Percentiles rank a stretch among this genome's conserved stretches.
Evolutionary conservation across 2,113 vertebrate genomes (phyloP).

Genomic region (Tupaia chinensis): DNA sequence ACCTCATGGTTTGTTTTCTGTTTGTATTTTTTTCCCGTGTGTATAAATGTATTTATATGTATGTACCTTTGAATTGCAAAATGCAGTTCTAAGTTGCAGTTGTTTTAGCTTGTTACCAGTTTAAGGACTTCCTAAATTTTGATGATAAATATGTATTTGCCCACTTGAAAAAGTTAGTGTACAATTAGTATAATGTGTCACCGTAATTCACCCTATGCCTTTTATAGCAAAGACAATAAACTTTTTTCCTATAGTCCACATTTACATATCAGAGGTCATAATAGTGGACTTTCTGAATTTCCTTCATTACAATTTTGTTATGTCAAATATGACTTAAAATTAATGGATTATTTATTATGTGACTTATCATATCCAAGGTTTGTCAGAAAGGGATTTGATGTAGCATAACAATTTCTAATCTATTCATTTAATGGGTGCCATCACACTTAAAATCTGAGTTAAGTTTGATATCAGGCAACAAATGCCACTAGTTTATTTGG

Average conservation of each 20-base stretch:
- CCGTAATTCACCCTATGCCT: conserved; percentile 59
- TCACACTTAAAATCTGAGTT: conserved; percentile 29
- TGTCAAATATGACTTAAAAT: conserved; percentile 29
- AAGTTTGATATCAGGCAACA: conserved; percentile 28
- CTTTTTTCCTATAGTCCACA: conserved; percentile 38
- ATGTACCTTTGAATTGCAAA: conserved; percentile 78
- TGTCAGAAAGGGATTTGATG: conserved; percentile 16
- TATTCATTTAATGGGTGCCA: neutral
- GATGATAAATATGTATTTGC: conserved; percentile 63
- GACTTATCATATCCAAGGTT: neutral
- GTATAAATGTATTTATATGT: conserved; percentile 83
- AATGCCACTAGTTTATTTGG: conserved; percentile 46
- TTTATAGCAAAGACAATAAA: conserved; percentile 39
- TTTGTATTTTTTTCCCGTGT: conserved; percentile 74
- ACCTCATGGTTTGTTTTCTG: conserved; percentile 81
- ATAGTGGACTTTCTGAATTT: conserved; percentile 70
- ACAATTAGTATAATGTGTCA: conserved; percentile 32
- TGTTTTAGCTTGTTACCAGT: conserved; percentile 72
- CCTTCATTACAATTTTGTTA: conserved; percentile 50
- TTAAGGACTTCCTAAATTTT: conserved; percentile 70
- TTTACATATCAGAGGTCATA: conserved; percentile 41
- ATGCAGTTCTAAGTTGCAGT: conserved; percentile 77
- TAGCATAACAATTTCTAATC: conserved; percentile 2
- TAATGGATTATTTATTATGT: neutral
- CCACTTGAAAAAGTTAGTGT: conserved; percentile 55